Conservation (phyloP, 2,797 vertebrate species). For the Lemur catta region DNA sequence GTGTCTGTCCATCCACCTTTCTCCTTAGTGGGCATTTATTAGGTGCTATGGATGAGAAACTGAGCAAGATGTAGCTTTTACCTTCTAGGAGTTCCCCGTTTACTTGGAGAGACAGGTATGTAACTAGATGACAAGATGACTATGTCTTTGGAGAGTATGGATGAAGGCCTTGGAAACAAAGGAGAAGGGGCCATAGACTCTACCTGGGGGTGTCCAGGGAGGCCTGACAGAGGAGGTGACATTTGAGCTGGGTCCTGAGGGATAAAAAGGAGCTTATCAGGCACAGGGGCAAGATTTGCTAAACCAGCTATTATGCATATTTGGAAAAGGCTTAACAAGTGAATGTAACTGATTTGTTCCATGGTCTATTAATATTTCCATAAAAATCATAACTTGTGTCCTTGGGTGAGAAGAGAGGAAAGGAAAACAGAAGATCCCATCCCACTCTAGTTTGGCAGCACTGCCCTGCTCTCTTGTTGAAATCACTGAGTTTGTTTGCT, state of each 20-base stretch:
- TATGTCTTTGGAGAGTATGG: not conserved
- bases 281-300: not conserved
- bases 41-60: not conserved
- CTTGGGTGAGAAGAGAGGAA: conserved; percentile 61
- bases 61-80: not conserved
- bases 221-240: not conserved
- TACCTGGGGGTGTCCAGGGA: not conserved
- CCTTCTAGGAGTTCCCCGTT: not conserved
- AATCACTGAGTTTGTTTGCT: conserved; percentile 60
- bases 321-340: conserved; percentile 54
- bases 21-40: not conserved
- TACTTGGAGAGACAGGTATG: not conserved
- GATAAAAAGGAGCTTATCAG: not conserved
- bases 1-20: not conserved
- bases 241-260: not conserved
- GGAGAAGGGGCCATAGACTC: not conserved
- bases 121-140: not conserved
- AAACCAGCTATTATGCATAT: not conserved
- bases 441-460: conserved; percentile 38
- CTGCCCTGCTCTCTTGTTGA: conserved; percentile 39
- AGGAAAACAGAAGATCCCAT: conserved; percentile 4
- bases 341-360: not conserved
- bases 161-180: not conserved
- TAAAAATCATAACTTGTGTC: conserved; percentile 47
- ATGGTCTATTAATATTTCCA: not conserved